These are phyloP conservation scores for Antechinus stuartii DNA, from an alignment of 2,113 vertebrate genomes.

Conservation along the genomic window DNA sequence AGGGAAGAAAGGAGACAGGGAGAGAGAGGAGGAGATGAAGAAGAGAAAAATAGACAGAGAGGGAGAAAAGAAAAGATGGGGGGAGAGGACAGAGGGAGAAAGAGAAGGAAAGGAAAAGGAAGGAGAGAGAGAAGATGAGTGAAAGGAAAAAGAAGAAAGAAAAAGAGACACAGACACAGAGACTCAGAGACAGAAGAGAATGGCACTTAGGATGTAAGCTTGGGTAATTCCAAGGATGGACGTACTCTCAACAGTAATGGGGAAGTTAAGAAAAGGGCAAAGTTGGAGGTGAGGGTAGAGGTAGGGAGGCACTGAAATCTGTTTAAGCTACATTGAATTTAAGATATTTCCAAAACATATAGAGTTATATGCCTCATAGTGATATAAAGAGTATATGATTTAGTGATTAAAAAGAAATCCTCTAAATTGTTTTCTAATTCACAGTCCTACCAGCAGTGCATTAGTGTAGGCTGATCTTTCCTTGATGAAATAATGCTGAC, in stretches of 20 bases:
- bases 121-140: no score
- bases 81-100: no score
- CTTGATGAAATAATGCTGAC: background rate
- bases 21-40: accelerated
- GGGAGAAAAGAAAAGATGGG: no score
- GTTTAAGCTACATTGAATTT: background rate
- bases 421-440: background rate
- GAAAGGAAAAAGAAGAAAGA: no score
- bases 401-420: background rate
- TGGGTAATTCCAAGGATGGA: background rate
- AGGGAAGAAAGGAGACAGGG: no score
- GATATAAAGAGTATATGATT: background rate
- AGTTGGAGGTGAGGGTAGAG: background rate
- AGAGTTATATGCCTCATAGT: background rate
- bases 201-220: background rate
- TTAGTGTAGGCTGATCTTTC: background rate
- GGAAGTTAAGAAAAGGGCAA: background rate
- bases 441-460: background rate
- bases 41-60: no score
- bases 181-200: background rate
- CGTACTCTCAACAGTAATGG: background rate
- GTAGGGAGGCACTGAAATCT: background rate
- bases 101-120: background rate
- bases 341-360: no score
- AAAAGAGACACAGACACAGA: background rate